Evolutionary conservation across 1,140 invertebrate species (phyloP), one percentile per base, ranked within the genome.

Genomic region (Andrena cerasifolii): DNA sequence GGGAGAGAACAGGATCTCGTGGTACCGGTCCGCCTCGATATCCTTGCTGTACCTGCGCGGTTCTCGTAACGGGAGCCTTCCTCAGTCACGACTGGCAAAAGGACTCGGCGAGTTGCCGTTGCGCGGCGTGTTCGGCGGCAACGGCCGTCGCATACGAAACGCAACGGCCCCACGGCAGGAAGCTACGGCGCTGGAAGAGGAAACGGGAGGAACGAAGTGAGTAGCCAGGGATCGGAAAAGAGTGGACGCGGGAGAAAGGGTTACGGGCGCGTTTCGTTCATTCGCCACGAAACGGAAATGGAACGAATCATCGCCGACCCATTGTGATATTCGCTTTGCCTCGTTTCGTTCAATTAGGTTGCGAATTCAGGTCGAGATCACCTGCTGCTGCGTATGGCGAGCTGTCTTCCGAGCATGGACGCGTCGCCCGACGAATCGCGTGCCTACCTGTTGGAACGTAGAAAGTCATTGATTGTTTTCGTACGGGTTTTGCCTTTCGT

Each of bases 251-350:
- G 40, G 51, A 68, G 54, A 7, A 21, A 26, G 63, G 67, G 28
- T n/a, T n/a, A 28, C 26, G 40, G 49, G 53, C 63, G 71, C 28
- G 73, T 78, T 70, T 75, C 45, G 45, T 62, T 36, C 14, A 40
- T 56, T 54, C 40, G 72, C 31, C 14, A 66, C 63, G 72, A 68
- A 78, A 82, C 83, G 85, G 80, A 86, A 83, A 83, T 85, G 83
- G 73, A 78, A 85, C 71, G 70, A 84, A 78, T 84, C 68, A 78
- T 72, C 51, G 62, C 77, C 33, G 51, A 36, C 68, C 68, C 26
- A 36, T 76, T 59, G 61, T 65, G 26, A 74, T 47, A 21, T 26
- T 51, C 45, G 21, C 12, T 49, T 43, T n/a, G 70, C 16, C 62
- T 62, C 70, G 54, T 75, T 80, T 71, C 70, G 66, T 53, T 65